Evolutionary conservation across 2,113 vertebrate species (phyloP).

Genomic region (Turnix velox): DNA sequence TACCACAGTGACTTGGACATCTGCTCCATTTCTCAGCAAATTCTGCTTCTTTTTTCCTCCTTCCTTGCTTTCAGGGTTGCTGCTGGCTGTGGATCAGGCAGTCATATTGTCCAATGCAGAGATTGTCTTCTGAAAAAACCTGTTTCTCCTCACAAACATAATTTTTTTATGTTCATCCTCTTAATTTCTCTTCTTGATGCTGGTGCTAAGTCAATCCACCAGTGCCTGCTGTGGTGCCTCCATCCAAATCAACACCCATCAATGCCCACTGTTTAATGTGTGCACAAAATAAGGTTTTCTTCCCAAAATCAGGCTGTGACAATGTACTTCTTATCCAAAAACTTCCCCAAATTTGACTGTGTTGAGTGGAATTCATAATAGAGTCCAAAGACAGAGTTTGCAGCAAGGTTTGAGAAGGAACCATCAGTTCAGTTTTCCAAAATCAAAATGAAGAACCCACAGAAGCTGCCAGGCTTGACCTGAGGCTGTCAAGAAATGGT

Average conservation of each 20-base stretch:
- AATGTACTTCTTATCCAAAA: rapidly evolving
- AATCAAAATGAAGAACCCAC: background rate
- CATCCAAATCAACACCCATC: background rate
- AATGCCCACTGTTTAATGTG: background rate
- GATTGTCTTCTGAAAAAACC: background rate
- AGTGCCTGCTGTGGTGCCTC: background rate
- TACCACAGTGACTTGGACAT: no score
- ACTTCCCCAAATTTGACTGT: background rate
- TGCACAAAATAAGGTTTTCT: background rate
- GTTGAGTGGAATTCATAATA: background rate
- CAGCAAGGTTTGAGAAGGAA: background rate
- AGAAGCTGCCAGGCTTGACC: background rate
- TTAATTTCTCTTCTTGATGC: background rate
- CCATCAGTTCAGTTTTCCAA: rapidly evolving
- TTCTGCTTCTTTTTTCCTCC: background rate
- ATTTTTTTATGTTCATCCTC: background rate
- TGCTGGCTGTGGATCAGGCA: background rate
- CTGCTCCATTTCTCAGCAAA: no score
- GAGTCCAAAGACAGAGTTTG: background rate
- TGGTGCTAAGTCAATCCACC: background rate
- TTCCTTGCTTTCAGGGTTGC: background rate
- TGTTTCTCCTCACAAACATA: background rate
- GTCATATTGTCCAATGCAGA: background rate
- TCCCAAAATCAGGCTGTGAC: background rate
- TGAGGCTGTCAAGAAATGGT: background rate